Conservation (phyloP, 2,888 invertebrate species). For the Ornithoptera priamus region DNA sequence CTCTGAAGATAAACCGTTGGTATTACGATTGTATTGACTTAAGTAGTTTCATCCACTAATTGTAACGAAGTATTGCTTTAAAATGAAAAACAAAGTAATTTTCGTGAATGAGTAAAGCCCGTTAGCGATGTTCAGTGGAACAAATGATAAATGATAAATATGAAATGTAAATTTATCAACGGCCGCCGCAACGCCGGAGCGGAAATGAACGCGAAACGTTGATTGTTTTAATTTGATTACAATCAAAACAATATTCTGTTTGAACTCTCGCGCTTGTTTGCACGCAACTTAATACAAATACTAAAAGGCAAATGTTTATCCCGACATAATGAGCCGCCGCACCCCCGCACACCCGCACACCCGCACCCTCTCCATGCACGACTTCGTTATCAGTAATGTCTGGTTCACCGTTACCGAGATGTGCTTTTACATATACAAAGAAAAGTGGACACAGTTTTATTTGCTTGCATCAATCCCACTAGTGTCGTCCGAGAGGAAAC, state of each 20-base stretch:
- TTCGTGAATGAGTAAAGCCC: too few relatives aligned
- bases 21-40: too few relatives aligned
- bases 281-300: conserved; percentile 23
- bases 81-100: neutral
- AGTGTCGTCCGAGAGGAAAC: too few relatives aligned
- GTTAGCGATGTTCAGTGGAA: too few relatives aligned
- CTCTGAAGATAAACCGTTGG: too few relatives aligned
- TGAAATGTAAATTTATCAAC: conserved; percentile 20
- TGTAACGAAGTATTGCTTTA: neutral
- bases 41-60: too few relatives aligned
- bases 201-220: conserved; percentile 25
- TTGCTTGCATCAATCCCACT: too few relatives aligned
- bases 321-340: conserved; percentile 9
- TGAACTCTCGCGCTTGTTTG: conserved; percentile 23
- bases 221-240: conserved; percentile 30
- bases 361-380: neutral
- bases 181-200: conserved; percentile 15
- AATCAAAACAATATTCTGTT: conserved; percentile 29
- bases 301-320: conserved; percentile 26
- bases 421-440: too few relatives aligned
- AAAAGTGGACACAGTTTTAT: too few relatives aligned
- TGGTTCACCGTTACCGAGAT: too few relatives aligned
- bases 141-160: conserved; percentile 25
- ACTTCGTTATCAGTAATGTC: neutral
- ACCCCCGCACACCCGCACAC: neutral